phyloP scores from a whole-genome alignment of 2,888 invertebrate genomes.

The Diachrysia chrysitis region DNA sequence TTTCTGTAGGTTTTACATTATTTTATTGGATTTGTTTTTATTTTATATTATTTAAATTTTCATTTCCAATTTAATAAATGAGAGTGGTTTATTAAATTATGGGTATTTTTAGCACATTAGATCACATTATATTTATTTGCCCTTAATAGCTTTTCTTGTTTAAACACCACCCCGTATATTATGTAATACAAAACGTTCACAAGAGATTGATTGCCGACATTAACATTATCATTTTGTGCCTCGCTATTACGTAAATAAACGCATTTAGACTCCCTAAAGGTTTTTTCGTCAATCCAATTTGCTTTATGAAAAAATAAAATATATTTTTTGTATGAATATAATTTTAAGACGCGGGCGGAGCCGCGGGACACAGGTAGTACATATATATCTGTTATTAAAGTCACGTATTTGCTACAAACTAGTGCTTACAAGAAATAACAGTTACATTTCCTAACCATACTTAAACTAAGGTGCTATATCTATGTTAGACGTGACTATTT shows the following conservation, averaged over 20 bases:
- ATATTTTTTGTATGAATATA: not conserved
- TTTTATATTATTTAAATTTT: no score
- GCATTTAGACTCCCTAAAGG: not conserved
- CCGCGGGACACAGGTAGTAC: no score
- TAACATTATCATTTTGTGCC: not conserved
- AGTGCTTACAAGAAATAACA: conserved; percentile 4
- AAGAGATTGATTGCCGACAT: conserved; percentile 4
- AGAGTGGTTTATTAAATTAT: no score
- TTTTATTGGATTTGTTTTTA: no score
- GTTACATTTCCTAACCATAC: not conserved
- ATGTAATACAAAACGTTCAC: not conserved
- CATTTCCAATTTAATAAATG: no score
- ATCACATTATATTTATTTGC: not conserved
- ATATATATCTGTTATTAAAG: not conserved
- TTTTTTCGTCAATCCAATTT: not conserved
- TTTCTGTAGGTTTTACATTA: no score
- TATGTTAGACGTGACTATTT: not conserved
- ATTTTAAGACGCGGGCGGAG: no score
- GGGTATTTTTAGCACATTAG: not conserved
- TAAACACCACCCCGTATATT: not conserved
- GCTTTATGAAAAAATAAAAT: not conserved
- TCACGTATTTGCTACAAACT: conserved; percentile 1
- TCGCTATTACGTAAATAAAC: not conserved
- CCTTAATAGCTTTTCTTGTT: not conserved
- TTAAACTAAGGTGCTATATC: not conserved